Base-by-base conservation (phyloP, 2,888 invertebrate species). In the Argyresthia albistria region DNA sequence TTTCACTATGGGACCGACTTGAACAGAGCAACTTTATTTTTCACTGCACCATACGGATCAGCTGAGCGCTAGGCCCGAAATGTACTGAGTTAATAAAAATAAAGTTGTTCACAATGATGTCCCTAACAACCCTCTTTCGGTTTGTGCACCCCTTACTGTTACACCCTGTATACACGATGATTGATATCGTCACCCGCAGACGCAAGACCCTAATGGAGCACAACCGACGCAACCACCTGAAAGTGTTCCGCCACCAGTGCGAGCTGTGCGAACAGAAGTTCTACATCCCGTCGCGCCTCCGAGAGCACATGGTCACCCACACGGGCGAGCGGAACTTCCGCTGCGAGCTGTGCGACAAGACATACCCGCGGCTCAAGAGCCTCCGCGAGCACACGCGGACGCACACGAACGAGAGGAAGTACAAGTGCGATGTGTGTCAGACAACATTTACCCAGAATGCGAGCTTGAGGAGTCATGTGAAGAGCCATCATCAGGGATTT, bases 221-320 rank as follows among this genome's bases (percentile, higher is more conserved):
- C 46, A 77, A 76, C 8, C 61, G 82, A 2, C 48, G 57, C 0
- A 57, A 58, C 8, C 61, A 62, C 42, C 25, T 49, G n/a, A 49
- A 52, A 8, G 54, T 83, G 6, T 76, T 83, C 2, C 74, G 76
- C 50, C 89, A 89, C 45, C 81, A 87, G 51, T 90, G 90, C 56
- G 87, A 88, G 52, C 58, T 87, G 50, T 90, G 90, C 45, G 86
- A 88, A 3, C 84, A 88, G 54, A 74, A 87, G 7, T 90, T 89
- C 58, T 88, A 87, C 43, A 60, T 82, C 0, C 88, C 88, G 0
- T 82, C 82, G 0, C 58, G 80, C 8, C 60, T 86, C 43, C 77
- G 76, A 16, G 84, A 86, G 36, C 86, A 86, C 37, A 79, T 83
- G 77, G 78, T 79, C 0, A 76, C 80, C 1, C 86, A 84, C 36